phyloP scores from a whole-genome alignment of 2,797 vertebrate species.

The Acanthornis magna region DNA sequence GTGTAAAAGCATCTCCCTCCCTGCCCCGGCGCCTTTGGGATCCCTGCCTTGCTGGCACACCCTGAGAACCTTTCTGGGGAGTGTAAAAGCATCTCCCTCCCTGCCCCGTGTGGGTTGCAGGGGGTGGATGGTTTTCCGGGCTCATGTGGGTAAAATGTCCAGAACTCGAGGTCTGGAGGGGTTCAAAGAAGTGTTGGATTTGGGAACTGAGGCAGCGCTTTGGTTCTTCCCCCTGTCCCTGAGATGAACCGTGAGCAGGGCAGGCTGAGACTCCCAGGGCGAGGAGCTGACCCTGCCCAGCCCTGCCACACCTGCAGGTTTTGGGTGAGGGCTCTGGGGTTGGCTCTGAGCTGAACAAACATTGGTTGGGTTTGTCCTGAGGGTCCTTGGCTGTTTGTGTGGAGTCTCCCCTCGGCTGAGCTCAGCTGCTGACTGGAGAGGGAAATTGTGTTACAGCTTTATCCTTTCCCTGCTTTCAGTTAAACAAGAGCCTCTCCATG shows the following conservation, averaged over 20 bases:
- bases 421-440: accelerated
- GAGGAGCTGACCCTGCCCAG: background rate
- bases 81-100: background rate
- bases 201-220: background rate
- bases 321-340: accelerated
- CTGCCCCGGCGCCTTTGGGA: background rate
- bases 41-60: background rate
- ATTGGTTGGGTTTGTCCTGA: accelerated
- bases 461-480: background rate
- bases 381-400: accelerated
- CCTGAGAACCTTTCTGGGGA: background rate
- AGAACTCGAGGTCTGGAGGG: accelerated
- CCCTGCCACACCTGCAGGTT: accelerated
- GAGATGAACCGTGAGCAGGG: background rate
- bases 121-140: background rate
- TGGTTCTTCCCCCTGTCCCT: too few species aligned
- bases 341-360: accelerated
- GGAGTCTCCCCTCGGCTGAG: background rate
- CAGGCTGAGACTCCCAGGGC: background rate
- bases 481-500: background rate
- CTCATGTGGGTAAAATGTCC: background rate
- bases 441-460: accelerated
- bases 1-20: background rate
- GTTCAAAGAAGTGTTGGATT: accelerated
- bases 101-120: background rate